These are phyloP conservation scores for Smutsia temminckii DNA, from an alignment of 2,797 vertebrate genomes.

Conservation along the genomic window DNA sequence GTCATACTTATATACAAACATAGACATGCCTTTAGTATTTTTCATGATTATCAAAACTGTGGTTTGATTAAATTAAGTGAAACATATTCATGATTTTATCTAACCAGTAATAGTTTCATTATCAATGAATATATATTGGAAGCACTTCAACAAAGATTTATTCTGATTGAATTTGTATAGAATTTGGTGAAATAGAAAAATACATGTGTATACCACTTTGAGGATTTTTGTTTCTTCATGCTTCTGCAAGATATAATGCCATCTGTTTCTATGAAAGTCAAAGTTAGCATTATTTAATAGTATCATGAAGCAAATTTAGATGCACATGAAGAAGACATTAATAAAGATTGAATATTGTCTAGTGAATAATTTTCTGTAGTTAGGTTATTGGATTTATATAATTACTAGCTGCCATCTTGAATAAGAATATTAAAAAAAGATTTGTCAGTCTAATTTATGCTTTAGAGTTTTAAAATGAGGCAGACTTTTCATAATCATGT, in stretches of 20 bases:
- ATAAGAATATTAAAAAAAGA: constrained; percentile 2
- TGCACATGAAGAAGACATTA: neutral
- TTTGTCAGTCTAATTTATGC: neutral
- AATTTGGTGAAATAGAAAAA: constrained; percentile 44
- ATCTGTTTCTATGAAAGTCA: neutral
- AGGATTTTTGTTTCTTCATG: constrained; percentile 3
- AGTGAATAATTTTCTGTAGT: neutral
- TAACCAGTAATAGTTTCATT: neutral
- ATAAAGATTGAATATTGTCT: neutral
- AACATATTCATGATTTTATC: neutral
- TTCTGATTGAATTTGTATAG: neutral
- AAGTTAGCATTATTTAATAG: neutral
- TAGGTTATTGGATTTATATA: neutral
- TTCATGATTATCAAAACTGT: constrained; percentile 3
- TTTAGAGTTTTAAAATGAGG: constrained; percentile 1
- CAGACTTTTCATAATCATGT: neutral
- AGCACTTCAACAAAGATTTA: neutral
- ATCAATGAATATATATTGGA: neutral
- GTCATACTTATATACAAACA: neutral
- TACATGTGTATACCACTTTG: neutral
- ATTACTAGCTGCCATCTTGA: neutral
- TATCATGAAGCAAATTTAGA: neutral
- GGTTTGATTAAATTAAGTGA: neutral
- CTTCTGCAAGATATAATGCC: neutral
- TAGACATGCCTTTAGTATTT: neutral